phyloP scores from a whole-genome alignment of 2,113 vertebrate species.

The Canis aureus region DNA sequence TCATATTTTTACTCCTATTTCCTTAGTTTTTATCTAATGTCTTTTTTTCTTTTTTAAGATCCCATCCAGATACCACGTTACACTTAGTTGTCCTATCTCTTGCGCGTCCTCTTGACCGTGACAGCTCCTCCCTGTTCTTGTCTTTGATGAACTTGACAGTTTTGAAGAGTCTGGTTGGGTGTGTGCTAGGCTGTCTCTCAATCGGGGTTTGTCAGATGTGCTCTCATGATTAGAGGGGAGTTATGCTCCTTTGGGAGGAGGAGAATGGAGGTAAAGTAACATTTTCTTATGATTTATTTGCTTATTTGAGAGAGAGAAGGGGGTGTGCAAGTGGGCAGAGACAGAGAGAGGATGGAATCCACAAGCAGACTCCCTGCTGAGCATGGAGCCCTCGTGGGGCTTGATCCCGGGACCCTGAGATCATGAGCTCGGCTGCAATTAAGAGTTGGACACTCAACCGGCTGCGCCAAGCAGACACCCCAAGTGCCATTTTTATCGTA shows the following conservation, averaged over 20 bases:
- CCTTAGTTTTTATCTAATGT: background rate
- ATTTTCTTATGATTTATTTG: background rate
- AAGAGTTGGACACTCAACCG: background rate
- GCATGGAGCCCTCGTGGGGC: background rate
- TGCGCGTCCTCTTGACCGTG: background rate
- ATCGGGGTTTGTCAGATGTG: background rate
- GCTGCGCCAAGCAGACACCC: background rate
- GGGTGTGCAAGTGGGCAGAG: background rate
- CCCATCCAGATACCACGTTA: background rate
- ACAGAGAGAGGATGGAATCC: background rate
- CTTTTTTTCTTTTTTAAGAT: background rate
- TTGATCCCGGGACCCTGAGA: background rate
- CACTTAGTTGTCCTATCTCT: background rate
- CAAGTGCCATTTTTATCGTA: background rate
- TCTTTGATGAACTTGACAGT: background rate
- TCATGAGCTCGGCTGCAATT: background rate
- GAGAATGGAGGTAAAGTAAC: background rate
- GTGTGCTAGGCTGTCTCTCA: slow-evolving; percentile 6
- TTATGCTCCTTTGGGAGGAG: background rate
- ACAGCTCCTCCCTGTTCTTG: background rate
- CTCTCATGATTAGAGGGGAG: slow-evolving; percentile 4
- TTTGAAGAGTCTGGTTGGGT: background rate
- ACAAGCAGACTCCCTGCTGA: background rate
- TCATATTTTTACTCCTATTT: background rate
- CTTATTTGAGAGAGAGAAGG: background rate